A percentile compares a stretch with the other conserved stretches of the same genome.
Evolutionary conservation across 2,797 vertebrate genomes (phyloP).

Genomic region (Scolopax rusticola): DNA sequence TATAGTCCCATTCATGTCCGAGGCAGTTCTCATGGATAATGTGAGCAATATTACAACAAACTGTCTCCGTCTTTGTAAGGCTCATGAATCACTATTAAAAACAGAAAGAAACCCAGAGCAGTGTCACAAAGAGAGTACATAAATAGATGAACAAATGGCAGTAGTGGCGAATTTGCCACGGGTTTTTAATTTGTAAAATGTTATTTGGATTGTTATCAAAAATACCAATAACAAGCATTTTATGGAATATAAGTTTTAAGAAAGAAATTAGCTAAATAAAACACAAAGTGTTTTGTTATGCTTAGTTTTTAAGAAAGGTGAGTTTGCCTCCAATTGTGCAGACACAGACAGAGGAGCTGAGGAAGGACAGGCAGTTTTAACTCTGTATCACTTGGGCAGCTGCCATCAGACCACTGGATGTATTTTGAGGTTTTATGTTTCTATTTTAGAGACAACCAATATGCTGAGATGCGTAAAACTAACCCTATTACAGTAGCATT

Average conservation of each 20-base stretch:
- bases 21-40: neutral
- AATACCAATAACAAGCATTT: neutral
- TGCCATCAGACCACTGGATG: neutral
- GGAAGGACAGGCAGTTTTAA: neutral
- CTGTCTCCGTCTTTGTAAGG: neutral
- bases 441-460: conserved; percentile 19
- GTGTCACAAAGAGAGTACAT: neutral
- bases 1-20: neutral
- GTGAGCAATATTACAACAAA: neutral
- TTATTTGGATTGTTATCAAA: neutral
- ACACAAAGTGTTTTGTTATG: neutral
- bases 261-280: neutral
- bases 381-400: neutral
- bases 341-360: neutral
- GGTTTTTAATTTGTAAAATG: neutral
- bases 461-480: neutral
- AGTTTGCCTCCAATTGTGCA: neutral
- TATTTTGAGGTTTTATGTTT: conserved; percentile 10
- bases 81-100: conserved; percentile 10
- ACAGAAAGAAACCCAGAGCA: neutral
- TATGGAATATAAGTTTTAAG: neutral
- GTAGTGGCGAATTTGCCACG: neutral
- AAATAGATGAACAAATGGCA: neutral
- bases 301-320: neutral
- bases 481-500: neutral